Base-by-base conservation (phyloP, 2,797 vertebrate genomes). In the Pangasius mekongensis region DNA sequence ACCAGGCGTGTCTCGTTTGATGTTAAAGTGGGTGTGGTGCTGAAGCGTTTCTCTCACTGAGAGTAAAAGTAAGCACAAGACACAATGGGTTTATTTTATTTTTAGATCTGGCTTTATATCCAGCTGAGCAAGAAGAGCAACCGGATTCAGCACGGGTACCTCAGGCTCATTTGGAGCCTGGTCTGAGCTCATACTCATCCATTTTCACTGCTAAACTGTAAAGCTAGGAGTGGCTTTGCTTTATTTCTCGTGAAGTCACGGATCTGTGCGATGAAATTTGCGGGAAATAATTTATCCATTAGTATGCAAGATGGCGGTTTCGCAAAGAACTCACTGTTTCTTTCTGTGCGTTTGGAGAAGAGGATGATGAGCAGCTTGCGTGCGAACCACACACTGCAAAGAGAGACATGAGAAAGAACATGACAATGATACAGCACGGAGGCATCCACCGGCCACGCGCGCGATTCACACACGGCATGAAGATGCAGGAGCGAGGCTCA, bases 301-400 rank as follows among this genome's bases (percentile, higher is more conserved):
- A 64, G 9, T 0, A 14, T 18, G 30, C 2, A 69, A 69, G 66
- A 69, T 3, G 30, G 16, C 0, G 71, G 4, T 47, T 76, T 76
- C 0, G 24, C 5, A 47, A 93, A 36, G 88, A 91, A 95, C 98
- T 98, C 95, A 99, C 98, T 97, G 94, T 99, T 99, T 93, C 96
- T 97, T 94, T 99, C 97, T 71, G 97, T 99, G 93, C 98, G 97
- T 96, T 96, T 98, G 88, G 96, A 98, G 94, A 99, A 99, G 91
- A 98, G 96, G 93, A 97, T 97, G 92, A 99, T 96, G 90, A 99
- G 94, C 62, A 99, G 90, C 88, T 96, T 98, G 94, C 98, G 97
- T 94, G 97, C 94, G 88, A 94, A 95, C 97, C 97, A 99, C 82
- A 99, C 97, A 85, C 98, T 99, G 94, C 62, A 87, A 86, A 93